phyloP scores from a whole-genome alignment of 2,113 vertebrate species.

The Psammodynastes pulverulentus region DNA sequence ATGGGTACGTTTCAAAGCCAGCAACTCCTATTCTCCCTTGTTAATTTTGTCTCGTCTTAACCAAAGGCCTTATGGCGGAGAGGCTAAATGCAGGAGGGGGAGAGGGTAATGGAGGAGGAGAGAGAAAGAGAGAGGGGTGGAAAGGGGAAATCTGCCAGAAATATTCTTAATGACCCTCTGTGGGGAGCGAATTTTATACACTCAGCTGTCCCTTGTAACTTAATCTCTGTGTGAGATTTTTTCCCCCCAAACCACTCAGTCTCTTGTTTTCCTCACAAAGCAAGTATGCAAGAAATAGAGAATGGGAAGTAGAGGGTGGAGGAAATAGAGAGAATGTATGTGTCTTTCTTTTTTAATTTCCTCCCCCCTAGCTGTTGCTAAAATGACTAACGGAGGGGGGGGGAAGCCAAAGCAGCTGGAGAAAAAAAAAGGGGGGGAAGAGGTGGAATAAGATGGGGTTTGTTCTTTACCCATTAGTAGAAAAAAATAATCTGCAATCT shows the following conservation, averaged over 20 bases:
- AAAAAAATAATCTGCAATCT: neutral
- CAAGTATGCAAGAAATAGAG: conserved; percentile 58
- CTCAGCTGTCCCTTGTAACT: conserved; percentile 81
- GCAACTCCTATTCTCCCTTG: conserved; percentile 9
- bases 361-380: conserved; percentile 26
- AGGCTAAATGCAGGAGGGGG: neutral
- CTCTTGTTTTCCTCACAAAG: conserved; percentile 66
- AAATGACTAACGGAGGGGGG: conserved; percentile 10
- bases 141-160: conserved; percentile 61
- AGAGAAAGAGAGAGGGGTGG: conserved; percentile 28
- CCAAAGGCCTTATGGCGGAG: conserved; percentile 42
- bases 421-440: conserved; percentile 19
- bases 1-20: neutral
- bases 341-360: conserved; percentile 44
- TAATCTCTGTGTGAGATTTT: conserved; percentile 73
- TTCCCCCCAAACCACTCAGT: conserved; percentile 68
- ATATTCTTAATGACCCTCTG: conserved; percentile 66
- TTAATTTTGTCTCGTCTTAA: conserved; percentile 56
- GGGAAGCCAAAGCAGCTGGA: neutral
- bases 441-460: fast-evolving
- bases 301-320: neutral
- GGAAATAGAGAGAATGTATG: conserved; percentile 65
- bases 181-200: conserved; percentile 67
- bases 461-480: neutral
- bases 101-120: neutral